These are phyloP conservation scores for Spinus pinus DNA, from an alignment of 2,797 vertebrate species.

Conservation along the genomic window DNA sequence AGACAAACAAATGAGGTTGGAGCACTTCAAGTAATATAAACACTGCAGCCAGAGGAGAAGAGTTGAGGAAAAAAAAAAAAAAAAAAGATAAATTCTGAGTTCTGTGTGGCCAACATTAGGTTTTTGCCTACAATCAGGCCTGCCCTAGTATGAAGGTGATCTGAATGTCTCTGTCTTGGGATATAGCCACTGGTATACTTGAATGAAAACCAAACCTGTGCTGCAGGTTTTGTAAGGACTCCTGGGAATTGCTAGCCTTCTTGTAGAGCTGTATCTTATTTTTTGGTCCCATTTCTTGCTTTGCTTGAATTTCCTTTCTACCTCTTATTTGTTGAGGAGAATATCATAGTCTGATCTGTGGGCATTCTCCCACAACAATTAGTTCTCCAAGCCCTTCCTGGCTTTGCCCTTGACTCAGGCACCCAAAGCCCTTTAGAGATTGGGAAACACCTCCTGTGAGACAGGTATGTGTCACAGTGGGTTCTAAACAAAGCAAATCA, in stretches of 20 bases:
- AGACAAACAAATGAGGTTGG: neutral
- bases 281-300: neutral
- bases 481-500: neutral
- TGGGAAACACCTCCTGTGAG: neutral
- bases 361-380: fast-evolving
- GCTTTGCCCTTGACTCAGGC: neutral
- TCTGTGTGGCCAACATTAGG: neutral
- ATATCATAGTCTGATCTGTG: neutral
- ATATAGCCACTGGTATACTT: neutral
- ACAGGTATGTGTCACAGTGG: fast-evolving
- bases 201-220: fast-evolving
- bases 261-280: neutral
- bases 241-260: neutral
- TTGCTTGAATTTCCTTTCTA: neutral
- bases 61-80: neutral
- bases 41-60: neutral
- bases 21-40: neutral
- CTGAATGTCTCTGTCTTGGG: neutral
- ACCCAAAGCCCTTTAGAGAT: neutral
- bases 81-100: neutral
- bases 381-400: neutral
- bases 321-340: neutral
- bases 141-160: neutral
- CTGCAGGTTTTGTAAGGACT: neutral
- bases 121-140: neutral